Base-by-base conservation (phyloP, 2,113 vertebrate species). In the Actenoides lindsayi region DNA sequence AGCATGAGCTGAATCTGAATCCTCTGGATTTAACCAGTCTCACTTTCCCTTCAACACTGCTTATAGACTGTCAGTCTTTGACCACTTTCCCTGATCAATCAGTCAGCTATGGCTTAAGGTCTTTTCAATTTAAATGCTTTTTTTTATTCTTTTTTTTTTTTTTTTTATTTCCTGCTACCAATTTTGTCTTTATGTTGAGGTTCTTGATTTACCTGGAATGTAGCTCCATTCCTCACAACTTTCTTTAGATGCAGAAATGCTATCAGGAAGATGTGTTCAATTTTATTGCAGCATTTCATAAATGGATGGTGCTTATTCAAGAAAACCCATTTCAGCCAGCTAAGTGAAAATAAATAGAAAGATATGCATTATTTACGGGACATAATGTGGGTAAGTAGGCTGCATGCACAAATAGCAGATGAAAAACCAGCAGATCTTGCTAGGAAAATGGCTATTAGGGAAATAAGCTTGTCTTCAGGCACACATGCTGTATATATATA, bases 301-400 rank as follows among this genome's bases (percentile, higher is more conserved):
- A 94, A 86, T 87, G 90, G 46, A 77, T 94, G 56, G 73, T 94
- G 80, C 76, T 94, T 90, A 80, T 94, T 96, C 78, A 90, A 77
- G 71, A 89, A 96, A 95, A 87, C 28, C 31, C 62, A 87, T 96
- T 96, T 91, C 81, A 89, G 67, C 6, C 3, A 59, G 69, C 69
- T 96, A 96, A 96, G 74, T 93, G 93, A 94, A 97, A 96, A 96
- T 94, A 94, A 96, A 95, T 76, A 91, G 83, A 88, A 93, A 92
- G 70, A 85, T 87, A 93, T 95, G 65, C 81, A 91, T 96, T 97
- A 95, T 96, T 96, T 96, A 97, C 48, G 0, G 84, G 25, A 77
- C 74, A 89, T 89, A 96, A 95, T 93, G 53, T 35, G 69, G 87
- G 35, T 70, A 79, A 90, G 62, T 75, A 84, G 70, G 35, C 84